Evolutionary conservation across 1,140 invertebrate species (phyloP).

Genomic region (Bombus sylvicola): DNA sequence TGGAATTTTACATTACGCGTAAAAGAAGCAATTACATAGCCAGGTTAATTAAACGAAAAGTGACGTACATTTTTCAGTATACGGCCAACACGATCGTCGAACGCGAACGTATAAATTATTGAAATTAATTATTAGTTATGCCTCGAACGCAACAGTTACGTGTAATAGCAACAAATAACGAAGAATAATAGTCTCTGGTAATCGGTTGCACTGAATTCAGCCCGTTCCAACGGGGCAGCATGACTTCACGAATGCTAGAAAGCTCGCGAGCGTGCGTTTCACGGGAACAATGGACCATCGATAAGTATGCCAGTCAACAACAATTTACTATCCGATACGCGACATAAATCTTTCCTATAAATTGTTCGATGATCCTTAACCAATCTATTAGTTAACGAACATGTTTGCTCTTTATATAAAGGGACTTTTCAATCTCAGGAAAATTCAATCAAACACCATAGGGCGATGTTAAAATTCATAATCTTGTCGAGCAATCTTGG

Average conservation of each 20-base stretch:
- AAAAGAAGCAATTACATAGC: neutral
- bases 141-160: conserved; percentile 40
- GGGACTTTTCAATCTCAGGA: neutral
- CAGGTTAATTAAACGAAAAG: neutral
- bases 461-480: neutral
- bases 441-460: neutral
- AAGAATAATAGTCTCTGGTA: conserved; percentile 40
- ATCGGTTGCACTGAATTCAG: conserved; percentile 28
- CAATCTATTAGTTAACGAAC: too few relatives aligned
- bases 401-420: neutral
- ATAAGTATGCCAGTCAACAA: conserved; percentile 19
- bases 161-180: conserved; percentile 18
- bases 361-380: conserved; percentile 10
- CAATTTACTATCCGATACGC: conserved; percentile 26
- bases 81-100: neutral
- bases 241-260: neutral
- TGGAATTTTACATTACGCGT: neutral
- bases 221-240: neutral
- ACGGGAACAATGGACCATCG: conserved; percentile 3
- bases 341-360: conserved; percentile 5
- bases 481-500: neutral
- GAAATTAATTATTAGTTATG: conserved; percentile 35
- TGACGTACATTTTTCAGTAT: neutral
- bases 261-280: conserved; percentile 20
- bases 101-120: neutral